phyloP scores from a whole-genome alignment of 2,888 invertebrate species.

The Temnothorax rugatulus region DNA sequence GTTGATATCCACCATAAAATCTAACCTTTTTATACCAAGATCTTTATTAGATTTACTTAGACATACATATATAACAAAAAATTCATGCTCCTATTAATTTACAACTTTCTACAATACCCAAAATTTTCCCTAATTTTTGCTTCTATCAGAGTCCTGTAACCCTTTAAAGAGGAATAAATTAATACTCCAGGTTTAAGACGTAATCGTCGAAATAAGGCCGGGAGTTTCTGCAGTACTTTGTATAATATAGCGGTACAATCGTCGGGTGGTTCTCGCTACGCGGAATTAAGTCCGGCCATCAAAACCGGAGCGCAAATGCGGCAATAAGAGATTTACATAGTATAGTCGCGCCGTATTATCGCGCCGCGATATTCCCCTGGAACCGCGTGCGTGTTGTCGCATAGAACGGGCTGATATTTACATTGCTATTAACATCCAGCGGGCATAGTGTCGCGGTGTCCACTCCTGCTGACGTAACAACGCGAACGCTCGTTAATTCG shows the following conservation, averaged over 20 bases:
- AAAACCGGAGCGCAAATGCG: slow-evolving; percentile 48
- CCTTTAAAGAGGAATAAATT: neutral
- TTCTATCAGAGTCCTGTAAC: no score
- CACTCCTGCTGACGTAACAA: slow-evolving; percentile 48
- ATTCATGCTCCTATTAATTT: no score
- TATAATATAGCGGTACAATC: neutral
- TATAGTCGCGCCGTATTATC: slow-evolving; percentile 60
- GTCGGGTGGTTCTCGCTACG: neutral
- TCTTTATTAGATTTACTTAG: no score
- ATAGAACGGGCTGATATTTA: slow-evolving; percentile 36
- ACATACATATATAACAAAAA: no score
- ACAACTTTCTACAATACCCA: no score
- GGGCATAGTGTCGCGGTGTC: neutral
- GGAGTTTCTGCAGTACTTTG: neutral
- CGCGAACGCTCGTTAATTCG: slow-evolving; percentile 44
- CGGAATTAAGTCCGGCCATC: slow-evolving; percentile 61
- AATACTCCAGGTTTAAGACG: neutral
- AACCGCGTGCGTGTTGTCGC: slow-evolving; percentile 27
- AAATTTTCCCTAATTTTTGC: no score
- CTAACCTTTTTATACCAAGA: no score
- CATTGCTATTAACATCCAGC: slow-evolving; percentile 50
- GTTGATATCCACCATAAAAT: no score
- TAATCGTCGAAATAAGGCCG: neutral
- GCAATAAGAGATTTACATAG: slow-evolving; percentile 68
- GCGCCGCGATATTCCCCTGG: slow-evolving; percentile 21